Conservation (phyloP, 2,113 vertebrate genomes). For the Syngnathus typhle region DNA sequence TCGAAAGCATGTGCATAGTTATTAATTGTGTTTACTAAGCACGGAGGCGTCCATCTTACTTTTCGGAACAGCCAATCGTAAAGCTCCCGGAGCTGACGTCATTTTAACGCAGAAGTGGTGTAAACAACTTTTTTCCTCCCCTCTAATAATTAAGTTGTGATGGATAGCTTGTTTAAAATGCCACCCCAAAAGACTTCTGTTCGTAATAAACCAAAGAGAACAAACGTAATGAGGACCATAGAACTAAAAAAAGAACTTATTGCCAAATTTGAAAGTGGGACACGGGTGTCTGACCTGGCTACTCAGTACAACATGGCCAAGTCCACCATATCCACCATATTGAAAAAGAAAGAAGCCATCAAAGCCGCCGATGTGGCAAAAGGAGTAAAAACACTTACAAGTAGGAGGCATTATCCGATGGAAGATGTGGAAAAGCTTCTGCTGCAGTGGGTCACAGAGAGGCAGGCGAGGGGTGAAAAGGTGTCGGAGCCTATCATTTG, state of each 20-base stretch:
- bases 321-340: conserved; percentile 10
- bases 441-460: conserved; percentile 9
- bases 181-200: background rate
- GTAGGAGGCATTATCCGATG: background rate
- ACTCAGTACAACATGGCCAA: conserved; percentile 2
- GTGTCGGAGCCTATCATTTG: conserved; percentile 5
- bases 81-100: background rate
- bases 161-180: conserved; percentile 5
- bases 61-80: background rate
- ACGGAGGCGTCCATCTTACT: background rate
- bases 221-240: conserved; percentile 1
- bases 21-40: background rate
- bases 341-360: conserved; percentile 12
- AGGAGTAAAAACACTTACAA: conserved; percentile 9
- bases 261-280: background rate
- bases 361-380: conserved; percentile 1
- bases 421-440: conserved; percentile 7
- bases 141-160: background rate
- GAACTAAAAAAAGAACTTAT: conserved; percentile 8
- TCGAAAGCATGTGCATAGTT: background rate
- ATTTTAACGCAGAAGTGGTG: background rate
- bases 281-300: conserved; percentile 4
- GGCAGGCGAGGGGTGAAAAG: background rate
- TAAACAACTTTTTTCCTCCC: background rate
- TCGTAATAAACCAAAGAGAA: background rate